Base-by-base conservation (phyloP, 2,888 invertebrate species). In the Anthoptus insignis region DNA sequence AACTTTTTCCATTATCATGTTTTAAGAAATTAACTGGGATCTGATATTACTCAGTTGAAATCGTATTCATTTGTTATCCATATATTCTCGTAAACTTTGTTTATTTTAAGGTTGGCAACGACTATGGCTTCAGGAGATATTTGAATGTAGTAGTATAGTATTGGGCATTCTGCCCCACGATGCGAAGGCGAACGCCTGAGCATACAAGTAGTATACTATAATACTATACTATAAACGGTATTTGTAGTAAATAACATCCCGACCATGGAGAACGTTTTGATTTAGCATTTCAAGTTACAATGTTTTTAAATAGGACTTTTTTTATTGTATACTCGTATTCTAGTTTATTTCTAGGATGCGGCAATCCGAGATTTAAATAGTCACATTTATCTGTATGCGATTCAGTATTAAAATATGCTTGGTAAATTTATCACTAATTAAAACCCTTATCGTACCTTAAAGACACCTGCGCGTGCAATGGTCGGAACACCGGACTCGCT, bases 391-490 rank as follows among this genome's bases (percentile, higher is more conserved):
- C 59, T 24, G 5, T 29, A 50, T 50, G 21, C 29, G 8, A 22
- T 22, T 59, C 16, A 52, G 24, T 42, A 39, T 39, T 37, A 52
- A 59, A 59, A 52, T 34, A 61, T 53, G 22, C 32, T 24, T 7
- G 3, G 32, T 45, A 53, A 22, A 61, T 32, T 54, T 21, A 54
- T 24, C 53, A 61, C 45, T 42, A 53, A 54, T 53, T 42, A 61
- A 54, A 16, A 13, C 34, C 29, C 37, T 63, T 61, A 64, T 72
- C 65, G 69, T 53, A 57, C 66, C 64, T 66, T 37, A 58, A 63
- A 60, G 65, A 73, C 74, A 74, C 73, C 73, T 74, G 74, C 72
- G 34, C 53, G 49, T 47, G 53, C 59, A 53, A 64, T 66, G 64
- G 66, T 65, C 68, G 52, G 5, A 53, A 53, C 29, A 54, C 9